Base-by-base conservation (phyloP, 2,888 invertebrate species). In the Eupelmus urozonus region DNA sequence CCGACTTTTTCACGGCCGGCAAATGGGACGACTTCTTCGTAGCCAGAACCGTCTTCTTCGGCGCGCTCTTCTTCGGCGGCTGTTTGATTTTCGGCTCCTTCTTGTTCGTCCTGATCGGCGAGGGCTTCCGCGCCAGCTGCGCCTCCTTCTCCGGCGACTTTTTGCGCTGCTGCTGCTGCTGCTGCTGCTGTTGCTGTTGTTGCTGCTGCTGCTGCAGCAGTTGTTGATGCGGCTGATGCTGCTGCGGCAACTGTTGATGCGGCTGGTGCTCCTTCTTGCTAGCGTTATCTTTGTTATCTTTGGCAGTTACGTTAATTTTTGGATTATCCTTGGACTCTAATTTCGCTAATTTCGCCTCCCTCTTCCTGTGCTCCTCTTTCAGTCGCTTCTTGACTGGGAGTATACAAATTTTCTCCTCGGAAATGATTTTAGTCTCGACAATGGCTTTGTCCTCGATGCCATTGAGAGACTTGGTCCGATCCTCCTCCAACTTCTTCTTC, bases 361-460 rank as follows among this genome's bases (percentile, higher is more conserved):
- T 85, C 79, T 89, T 89, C 79, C 84, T 87, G 72, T 87, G 88
- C 34, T 87, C 87, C 1, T 87, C 87, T 76, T 87, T 87, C n/a
- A 80, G 60, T 7, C 78, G 42, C 49, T 80, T 80, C 42, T 78
- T 80, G 7, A 78, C 72, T n/a, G 80, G 78, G 7, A 80, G 62
- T 53, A 49, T 40, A 9, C 59, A 34, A 13, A 70, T 65, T 53
- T 42, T 63, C 29, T 65, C 65, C 42, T 70, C 69, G n/a, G 16
- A 49, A n/a, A n/a, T n/a, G n/a, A 60, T 49, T 23, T 65, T 75
- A n/a, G 65, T 65, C 18, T 78, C 73, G 16, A 18, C 16, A 23
- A 40, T 20, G 11, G 40, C 11, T 29, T 62, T 67, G 16, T 73
- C 62, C 2, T 76, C 70, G 34, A 76, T 51, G 18, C 71, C 76